phyloP scores from a whole-genome alignment of 2,113 vertebrate genomes.

The Pungitius pungitius region DNA sequence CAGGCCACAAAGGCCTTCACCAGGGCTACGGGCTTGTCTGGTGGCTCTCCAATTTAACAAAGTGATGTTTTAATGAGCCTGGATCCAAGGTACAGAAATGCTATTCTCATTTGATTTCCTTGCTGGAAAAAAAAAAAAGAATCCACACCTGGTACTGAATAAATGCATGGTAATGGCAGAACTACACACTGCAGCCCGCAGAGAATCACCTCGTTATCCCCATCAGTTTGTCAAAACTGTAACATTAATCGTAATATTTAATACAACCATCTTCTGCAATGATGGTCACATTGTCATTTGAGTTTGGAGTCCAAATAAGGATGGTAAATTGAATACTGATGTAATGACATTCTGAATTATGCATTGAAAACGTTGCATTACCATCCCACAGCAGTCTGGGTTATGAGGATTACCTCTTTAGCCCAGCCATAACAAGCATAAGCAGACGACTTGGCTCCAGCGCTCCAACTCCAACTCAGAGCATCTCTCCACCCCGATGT shows the following conservation, averaged over 20 bases:
- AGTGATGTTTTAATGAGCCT: slow-evolving; percentile 66
- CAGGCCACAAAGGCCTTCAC: slow-evolving; percentile 38
- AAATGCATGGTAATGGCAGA: slow-evolving; percentile 44
- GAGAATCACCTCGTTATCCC: slow-evolving; percentile 22
- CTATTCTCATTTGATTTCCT: slow-evolving; percentile 42
- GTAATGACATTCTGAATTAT: slow-evolving; percentile 44
- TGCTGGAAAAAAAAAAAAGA: slow-evolving; percentile 1
- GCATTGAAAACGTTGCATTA: slow-evolving; percentile 20
- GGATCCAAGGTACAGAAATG: slow-evolving; percentile 46
- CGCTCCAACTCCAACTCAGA: slow-evolving; percentile 50
- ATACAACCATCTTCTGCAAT: neutral
- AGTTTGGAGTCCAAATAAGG: slow-evolving; percentile 18
- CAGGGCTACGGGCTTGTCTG: slow-evolving; percentile 39
- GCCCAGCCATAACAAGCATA: slow-evolving; percentile 50
- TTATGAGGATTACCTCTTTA: slow-evolving; percentile 48
- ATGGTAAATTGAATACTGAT: slow-evolving; percentile 40
- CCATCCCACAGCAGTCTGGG: slow-evolving; percentile 1
- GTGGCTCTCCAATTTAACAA: slow-evolving; percentile 50
- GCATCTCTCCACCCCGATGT: slow-evolving; percentile 63
- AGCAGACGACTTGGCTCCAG: slow-evolving; percentile 46
- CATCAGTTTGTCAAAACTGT: slow-evolving; percentile 17
- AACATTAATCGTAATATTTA: slow-evolving; percentile 4
- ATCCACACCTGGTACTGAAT: slow-evolving; percentile 49
- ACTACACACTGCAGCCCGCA: neutral
- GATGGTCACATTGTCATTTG: slow-evolving; percentile 9